Percentiles rank a stretch among this genome's conserved stretches.
Evolutionary conservation across 1,140 invertebrate genomes (phyloP).

Genomic region (Asobara japonica): DNA sequence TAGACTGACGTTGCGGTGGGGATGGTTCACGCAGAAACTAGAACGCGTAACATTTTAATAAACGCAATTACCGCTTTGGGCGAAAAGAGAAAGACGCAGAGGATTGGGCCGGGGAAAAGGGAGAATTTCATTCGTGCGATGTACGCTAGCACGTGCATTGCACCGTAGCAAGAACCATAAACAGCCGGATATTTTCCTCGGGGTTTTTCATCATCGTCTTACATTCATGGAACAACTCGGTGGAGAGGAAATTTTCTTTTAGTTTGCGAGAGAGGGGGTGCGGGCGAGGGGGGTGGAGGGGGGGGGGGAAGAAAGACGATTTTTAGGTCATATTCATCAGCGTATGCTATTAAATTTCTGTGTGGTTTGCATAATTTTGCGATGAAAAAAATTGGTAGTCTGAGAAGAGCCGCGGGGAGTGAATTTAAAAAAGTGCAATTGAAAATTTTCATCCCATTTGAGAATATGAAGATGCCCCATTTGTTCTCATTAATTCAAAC

Average conservation of each 20-base stretch:
- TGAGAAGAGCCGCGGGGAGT: not conserved
- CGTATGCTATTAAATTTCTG: not conserved
- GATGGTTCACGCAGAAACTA: conserved; percentile 33
- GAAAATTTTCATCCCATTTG: not conserved
- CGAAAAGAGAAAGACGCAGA: not conserved
- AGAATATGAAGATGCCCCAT: not conserved
- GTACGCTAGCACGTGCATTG: not conserved
- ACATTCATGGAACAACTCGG: not conserved
- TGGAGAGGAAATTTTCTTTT: not conserved
- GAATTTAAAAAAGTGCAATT: not conserved
- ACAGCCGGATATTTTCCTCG: not conserved
- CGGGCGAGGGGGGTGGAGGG: not conserved
- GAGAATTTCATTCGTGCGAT: not conserved
- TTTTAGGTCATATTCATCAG: not conserved
- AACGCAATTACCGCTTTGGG: conserved; percentile 38
- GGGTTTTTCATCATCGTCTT: not conserved
- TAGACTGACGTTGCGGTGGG: conserved; percentile 26
- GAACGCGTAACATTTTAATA: conserved; percentile 48
- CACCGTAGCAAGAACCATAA: not conserved
- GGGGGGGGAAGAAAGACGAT: not conserved
- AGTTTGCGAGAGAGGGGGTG: not conserved
- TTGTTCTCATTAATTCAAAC: not conserved
- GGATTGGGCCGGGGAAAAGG: not conserved
- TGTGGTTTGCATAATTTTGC: not conserved
- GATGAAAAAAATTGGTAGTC: not conserved